phyloP scores from a whole-genome alignment of 1,140 invertebrate species.

The Leucophenga varia region DNA sequence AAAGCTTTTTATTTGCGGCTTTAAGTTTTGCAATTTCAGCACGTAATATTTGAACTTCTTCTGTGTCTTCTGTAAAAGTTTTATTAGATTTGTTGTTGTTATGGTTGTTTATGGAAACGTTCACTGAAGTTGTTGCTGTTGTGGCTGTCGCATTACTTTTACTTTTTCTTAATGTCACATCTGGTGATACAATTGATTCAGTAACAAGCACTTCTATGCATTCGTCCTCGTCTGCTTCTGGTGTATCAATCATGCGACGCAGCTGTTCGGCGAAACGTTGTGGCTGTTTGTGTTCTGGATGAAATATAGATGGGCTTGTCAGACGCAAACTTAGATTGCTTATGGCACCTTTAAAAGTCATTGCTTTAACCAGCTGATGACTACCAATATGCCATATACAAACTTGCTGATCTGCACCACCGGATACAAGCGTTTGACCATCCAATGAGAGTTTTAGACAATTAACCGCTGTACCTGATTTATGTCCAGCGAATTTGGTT shows the following conservation, averaged over 20 bases:
- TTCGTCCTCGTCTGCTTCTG: slow-evolving; percentile 31
- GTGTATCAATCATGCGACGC: slow-evolving; percentile 41
- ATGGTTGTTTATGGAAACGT: too few species aligned
- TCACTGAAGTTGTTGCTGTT: not conserved
- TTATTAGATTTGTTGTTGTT: too few species aligned
- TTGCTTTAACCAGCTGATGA: slow-evolving; percentile 67
- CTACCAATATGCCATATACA: slow-evolving; percentile 79
- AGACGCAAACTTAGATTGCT: slow-evolving; percentile 68
- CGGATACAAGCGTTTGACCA: slow-evolving; percentile 70
- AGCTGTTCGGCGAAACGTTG: slow-evolving; percentile 55
- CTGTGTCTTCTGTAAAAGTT: slow-evolving; percentile 4
- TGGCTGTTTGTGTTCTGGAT: slow-evolving; percentile 50
- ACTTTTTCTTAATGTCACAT: slow-evolving; percentile 3
- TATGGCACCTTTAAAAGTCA: slow-evolving; percentile 72
- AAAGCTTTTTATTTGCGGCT: slow-evolving; percentile 58
- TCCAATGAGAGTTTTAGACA: slow-evolving; percentile 72
- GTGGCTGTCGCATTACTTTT: not conserved
- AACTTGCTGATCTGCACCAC: slow-evolving; percentile 71
- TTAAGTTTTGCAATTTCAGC: slow-evolving; percentile 58
- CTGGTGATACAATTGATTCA: too few species aligned
- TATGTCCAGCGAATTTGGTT: slow-evolving; percentile 65
- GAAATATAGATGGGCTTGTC: slow-evolving; percentile 57
- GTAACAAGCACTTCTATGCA: slow-evolving; percentile 38
- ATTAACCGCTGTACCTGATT: slow-evolving; percentile 62
- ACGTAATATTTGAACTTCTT: slow-evolving; percentile 36